These are phyloP conservation scores for Strigamia maritima DNA, from an alignment of 2,888 invertebrate genomes.

Conservation along the genomic window DNA sequence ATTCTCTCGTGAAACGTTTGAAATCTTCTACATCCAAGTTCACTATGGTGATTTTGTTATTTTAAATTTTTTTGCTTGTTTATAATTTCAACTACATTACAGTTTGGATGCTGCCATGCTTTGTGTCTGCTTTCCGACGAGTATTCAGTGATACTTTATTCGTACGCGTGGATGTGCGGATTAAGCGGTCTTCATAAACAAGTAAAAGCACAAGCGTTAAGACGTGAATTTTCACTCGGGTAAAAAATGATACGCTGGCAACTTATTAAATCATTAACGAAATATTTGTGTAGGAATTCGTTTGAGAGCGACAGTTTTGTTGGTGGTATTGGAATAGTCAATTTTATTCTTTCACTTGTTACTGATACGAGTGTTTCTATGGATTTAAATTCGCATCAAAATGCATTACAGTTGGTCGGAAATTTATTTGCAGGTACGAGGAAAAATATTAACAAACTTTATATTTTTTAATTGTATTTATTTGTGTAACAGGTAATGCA, in stretches of 20 bases:
- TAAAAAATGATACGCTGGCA: neutral
- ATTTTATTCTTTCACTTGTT: conserved; percentile 54
- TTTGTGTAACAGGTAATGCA: conserved; percentile 47
- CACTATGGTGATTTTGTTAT: conserved; percentile 60
- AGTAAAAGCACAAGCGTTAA: neutral
- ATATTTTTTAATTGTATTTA: neutral
- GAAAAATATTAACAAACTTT: neutral
- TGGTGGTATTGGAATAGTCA: conserved; percentile 49
- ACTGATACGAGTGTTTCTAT: conserved; percentile 57
- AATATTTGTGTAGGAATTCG: neutral
- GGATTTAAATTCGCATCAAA: conserved; percentile 58
- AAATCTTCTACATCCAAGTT: conserved; percentile 65
- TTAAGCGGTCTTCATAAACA: conserved; percentile 39
- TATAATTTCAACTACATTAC: conserved; percentile 47
- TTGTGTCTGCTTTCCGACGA: conserved; percentile 63
- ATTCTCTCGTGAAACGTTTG: conserved; percentile 57
- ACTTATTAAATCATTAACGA: neutral
- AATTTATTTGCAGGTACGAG: conserved; percentile 59
- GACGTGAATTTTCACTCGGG: neutral
- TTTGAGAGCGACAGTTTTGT: neutral
- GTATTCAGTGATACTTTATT: conserved; percentile 67
- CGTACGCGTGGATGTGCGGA: conserved; percentile 64
- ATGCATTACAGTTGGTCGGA: conserved; percentile 57
- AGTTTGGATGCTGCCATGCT: conserved; percentile 67
- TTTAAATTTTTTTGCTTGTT: neutral